These are phyloP conservation scores for Manis crassicaudata DNA, from an alignment of 2,797 vertebrate genomes.

Conservation along the genomic window DNA sequence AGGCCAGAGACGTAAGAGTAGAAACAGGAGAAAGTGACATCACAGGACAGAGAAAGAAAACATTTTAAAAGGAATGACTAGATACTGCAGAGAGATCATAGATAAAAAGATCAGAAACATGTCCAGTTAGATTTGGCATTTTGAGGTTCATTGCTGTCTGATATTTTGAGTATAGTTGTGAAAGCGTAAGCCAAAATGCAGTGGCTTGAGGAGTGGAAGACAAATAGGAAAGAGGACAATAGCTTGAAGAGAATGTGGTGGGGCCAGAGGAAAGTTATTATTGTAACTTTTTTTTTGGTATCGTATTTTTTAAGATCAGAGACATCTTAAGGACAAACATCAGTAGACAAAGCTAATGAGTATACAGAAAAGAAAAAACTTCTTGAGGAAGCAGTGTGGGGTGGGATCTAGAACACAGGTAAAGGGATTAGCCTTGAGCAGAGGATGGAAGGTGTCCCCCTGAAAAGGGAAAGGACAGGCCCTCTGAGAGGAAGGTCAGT, in stretches of 20 bases:
- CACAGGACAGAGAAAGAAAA: slow-evolving; percentile 1
- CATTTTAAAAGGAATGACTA: background rate
- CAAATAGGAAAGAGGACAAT: background rate
- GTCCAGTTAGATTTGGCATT: background rate
- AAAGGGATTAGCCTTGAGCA: background rate
- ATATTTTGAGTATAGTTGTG: background rate
- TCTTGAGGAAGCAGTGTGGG: background rate
- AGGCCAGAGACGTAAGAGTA: background rate
- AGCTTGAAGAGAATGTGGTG: background rate
- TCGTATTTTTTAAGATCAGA: background rate
- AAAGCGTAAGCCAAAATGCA: background rate
- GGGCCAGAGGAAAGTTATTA: background rate
- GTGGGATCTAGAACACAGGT: background rate
- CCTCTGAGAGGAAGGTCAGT: background rate
- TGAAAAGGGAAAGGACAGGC: background rate
- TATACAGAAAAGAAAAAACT: background rate
- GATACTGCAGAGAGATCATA: background rate
- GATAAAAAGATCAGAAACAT: background rate
- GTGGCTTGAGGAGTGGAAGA: background rate
- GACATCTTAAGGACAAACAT: background rate
- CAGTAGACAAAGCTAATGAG: background rate
- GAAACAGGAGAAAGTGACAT: background rate
- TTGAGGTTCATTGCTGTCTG: background rate
- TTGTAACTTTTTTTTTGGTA: background rate
- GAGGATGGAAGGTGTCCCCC: background rate